phyloP scores from a whole-genome alignment of 2,113 vertebrate genomes.

The Sylvietta virens region DNA sequence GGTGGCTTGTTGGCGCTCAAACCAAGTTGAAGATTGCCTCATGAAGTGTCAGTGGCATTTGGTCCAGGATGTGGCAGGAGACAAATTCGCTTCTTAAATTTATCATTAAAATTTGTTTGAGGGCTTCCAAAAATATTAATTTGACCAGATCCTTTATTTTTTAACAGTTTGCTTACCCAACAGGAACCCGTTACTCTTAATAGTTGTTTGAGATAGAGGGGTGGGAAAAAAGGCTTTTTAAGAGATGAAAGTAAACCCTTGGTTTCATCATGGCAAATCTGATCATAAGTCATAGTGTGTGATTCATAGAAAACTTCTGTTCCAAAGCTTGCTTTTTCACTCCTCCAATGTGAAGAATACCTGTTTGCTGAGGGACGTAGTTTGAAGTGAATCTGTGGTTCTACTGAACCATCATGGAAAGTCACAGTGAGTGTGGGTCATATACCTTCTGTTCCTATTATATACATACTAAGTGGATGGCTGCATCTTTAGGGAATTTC shows the following conservation, averaged over 20 bases:
- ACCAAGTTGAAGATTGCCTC: neutral
- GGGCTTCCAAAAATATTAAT: neutral
- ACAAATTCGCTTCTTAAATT: neutral
- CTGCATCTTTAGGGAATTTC: neutral
- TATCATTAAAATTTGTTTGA: neutral
- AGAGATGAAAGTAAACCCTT: neutral
- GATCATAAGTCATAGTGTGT: neutral
- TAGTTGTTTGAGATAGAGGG: neutral
- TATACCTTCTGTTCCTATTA: neutral
- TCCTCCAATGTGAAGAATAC: neutral
- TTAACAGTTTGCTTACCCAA: neutral
- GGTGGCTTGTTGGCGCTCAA: neutral
- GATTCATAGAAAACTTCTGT: neutral
- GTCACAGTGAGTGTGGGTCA: neutral
- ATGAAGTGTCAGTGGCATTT: neutral
- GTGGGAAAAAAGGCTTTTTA: neutral
- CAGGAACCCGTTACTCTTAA: neutral
- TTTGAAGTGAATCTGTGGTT: neutral
- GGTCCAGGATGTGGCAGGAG: neutral
- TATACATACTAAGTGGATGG: neutral
- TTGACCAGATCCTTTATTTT: neutral
- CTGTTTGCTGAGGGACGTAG: fast-evolving
- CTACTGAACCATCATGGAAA: neutral
- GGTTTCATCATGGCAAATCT: neutral
- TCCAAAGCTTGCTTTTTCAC: neutral